Conservation (phyloP, 2,113 vertebrate species). For the Seriola quinqueradiata region DNA sequence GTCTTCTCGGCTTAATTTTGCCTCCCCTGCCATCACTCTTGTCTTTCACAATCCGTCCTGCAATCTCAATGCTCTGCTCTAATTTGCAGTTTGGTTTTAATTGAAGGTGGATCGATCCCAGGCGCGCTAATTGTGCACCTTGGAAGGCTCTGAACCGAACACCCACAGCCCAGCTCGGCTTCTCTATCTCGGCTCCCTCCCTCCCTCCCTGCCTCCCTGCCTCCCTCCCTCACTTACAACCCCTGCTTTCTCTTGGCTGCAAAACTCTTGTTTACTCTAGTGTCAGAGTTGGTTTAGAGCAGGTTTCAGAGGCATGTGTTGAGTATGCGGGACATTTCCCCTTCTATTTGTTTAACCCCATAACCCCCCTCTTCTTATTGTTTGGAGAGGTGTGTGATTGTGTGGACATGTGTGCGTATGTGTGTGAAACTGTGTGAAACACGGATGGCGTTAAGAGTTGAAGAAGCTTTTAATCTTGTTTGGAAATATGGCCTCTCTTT, state of each 20-base stretch:
- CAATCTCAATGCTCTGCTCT: conserved; percentile 2
- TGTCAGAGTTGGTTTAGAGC: conserved; percentile 65
- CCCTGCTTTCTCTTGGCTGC: conserved; percentile 26
- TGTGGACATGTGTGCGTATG: background rate
- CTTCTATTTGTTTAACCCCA: conserved; percentile 71
- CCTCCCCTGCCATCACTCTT: conserved; percentile 3
- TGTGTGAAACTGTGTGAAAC: background rate
- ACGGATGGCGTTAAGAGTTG: background rate
- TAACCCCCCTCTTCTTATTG: conserved; percentile 41
- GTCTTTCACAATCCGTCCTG: conserved; percentile 25
- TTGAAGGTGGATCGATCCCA: conserved; percentile 51
- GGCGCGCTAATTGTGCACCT: conserved; percentile 39
- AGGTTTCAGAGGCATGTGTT: conserved; percentile 62
- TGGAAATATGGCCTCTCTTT: conserved; percentile 30
- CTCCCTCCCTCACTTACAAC: background rate
- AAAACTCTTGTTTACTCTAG: conserved; percentile 56
- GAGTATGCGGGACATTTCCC: conserved; percentile 51
- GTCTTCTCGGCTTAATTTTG: conserved; percentile 23
- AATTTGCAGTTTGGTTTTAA: conserved; percentile 57
- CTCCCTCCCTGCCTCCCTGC: background rate
- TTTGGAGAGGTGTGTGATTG: background rate
- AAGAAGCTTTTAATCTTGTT: conserved; percentile 52
- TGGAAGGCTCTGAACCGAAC: conserved; percentile 15
- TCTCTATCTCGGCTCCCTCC: background rate
- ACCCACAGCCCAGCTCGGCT: conserved; percentile 2